A percentile compares a stretch with the other conserved stretches of the same genome.
These are phyloP conservation scores for Temnothorax nylanderi DNA, from an alignment of 1,140 invertebrate genomes.

Conservation along the genomic window DNA sequence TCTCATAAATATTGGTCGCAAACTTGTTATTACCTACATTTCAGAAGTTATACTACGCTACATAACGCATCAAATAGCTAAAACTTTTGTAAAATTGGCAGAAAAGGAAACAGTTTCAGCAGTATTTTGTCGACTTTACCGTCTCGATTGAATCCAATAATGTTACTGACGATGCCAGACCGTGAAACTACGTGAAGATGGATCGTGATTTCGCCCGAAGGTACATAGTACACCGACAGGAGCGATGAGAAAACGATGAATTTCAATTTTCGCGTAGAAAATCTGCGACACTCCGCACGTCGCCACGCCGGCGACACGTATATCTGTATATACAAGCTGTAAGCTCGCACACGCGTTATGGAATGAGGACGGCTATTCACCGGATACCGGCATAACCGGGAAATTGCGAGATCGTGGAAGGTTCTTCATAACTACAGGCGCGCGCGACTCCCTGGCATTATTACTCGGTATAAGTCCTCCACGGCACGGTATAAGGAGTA, in stretches of 20 bases:
- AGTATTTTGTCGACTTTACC: background rate
- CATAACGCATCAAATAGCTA: background rate
- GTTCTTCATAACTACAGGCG: slow-evolving; percentile 60
- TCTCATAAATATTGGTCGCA: background rate
- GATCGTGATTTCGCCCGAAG: background rate
- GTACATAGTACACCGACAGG: background rate
- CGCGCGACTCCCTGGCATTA: slow-evolving; percentile 41
- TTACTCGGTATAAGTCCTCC: slow-evolving; percentile 51
- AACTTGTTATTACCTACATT: background rate
- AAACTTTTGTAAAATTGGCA: background rate
- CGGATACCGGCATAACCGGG: slow-evolving; percentile 54
- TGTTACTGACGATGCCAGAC: background rate
- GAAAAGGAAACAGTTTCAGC: background rate
- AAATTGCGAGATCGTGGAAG: slow-evolving; percentile 66
- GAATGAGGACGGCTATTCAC: slow-evolving; percentile 57
- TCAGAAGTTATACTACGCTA: background rate
- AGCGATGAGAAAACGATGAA: background rate
- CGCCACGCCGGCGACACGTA: background rate
- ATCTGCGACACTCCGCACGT: slow-evolving; percentile 29
- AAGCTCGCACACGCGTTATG: slow-evolving; percentile 31
- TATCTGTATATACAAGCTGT: slow-evolving; percentile 21
- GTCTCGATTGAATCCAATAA: background rate
- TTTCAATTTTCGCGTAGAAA: slow-evolving; percentile 49
- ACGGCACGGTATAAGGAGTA: slow-evolving; percentile 37
- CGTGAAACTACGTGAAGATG: background rate